Evolutionary conservation across 2,113 vertebrate genomes (phyloP), one percentile per base, ranked within the genome.

Genomic region (Aegotheles bennettii): DNA sequence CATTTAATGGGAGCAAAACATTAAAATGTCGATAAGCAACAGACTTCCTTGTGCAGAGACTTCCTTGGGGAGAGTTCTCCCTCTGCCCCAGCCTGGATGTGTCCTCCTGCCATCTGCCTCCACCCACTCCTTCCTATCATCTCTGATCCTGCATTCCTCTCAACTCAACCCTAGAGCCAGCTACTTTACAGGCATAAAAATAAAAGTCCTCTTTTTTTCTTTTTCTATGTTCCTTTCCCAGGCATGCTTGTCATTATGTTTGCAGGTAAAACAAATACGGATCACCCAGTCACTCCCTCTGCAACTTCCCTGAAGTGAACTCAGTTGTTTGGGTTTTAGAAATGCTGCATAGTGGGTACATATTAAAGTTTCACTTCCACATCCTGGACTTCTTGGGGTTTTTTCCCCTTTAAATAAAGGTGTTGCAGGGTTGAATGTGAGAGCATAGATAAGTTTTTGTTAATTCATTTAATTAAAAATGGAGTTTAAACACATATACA

Each of bases 321-420:
- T 84, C 20, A 16, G 0, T 43, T 94, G 18, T 64, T 92, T 78
- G 68, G 11, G 8, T 56, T 90, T 90, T 90, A 71, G 48, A 54
- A 24, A 28, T 73, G 26, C 40, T 67, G 9, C 1, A 0, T 35
- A 23, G 42, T 2, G 19, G 21, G 18, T 40, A 24, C 5, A n/a
- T 28, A 48, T 76, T 50, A 36, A 83, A 82, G 42, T n/a, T 71
- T 87, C 35, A 14, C 29, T 83, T 85, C 53, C 48, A 35, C 21
- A 5, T 31, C 4, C 24, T 43, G 6, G 48, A 11, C 48, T 18
- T 36, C 5, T 2, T 26, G n/a, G n/a, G n/a, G n/a, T 67, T 33
- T 64, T 14, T 26, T 48, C 43, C 40, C 40, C 24, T 64, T 28
- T 23, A 16, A 43, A 65, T 19, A 43, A 42, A 79, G 4, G 4